A percentile compares a stretch with the other conserved stretches of the same genome.
phyloP scores from a whole-genome alignment of 2,113 vertebrate species.

The Dinomys branickii region DNA sequence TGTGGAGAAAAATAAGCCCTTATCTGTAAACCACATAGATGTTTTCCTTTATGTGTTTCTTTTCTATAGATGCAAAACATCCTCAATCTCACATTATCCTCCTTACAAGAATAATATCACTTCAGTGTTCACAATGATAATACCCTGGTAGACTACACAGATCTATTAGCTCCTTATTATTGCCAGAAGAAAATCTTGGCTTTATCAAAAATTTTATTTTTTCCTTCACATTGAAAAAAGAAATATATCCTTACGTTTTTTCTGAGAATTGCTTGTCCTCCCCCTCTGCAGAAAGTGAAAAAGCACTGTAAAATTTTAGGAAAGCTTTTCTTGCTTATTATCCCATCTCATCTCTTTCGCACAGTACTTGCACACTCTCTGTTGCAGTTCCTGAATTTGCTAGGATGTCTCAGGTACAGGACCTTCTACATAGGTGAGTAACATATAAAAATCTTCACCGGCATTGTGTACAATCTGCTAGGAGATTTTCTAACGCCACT shows the following conservation, averaged over 20 bases:
- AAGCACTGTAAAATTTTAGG: not conserved
- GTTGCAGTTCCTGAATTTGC: not conserved
- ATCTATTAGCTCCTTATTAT: not conserved
- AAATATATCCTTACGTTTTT: not conserved
- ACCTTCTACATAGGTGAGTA: not conserved
- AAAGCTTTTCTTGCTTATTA: not conserved
- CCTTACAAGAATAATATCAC: not conserved
- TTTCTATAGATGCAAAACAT: not conserved
- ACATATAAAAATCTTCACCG: not conserved
- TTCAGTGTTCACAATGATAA: not conserved
- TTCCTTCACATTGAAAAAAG: not conserved
- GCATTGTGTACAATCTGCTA: not conserved
- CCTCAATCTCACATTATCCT: not conserved
- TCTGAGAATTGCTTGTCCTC: not conserved
- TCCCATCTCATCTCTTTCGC: not conserved
- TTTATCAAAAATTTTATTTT: slow-evolving; percentile 18
- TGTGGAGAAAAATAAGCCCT: not conserved
- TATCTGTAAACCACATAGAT: not conserved
- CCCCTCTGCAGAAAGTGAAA: not conserved
- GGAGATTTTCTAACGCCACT: not conserved
- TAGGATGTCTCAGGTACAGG: not conserved
- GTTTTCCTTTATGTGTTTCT: not conserved
- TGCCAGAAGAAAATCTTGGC: slow-evolving; percentile 8
- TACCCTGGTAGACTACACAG: not conserved
- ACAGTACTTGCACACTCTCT: not conserved